Evolutionary conservation across 2,113 vertebrate species (phyloP).

Genomic region (Sisor rabdophorus): DNA sequence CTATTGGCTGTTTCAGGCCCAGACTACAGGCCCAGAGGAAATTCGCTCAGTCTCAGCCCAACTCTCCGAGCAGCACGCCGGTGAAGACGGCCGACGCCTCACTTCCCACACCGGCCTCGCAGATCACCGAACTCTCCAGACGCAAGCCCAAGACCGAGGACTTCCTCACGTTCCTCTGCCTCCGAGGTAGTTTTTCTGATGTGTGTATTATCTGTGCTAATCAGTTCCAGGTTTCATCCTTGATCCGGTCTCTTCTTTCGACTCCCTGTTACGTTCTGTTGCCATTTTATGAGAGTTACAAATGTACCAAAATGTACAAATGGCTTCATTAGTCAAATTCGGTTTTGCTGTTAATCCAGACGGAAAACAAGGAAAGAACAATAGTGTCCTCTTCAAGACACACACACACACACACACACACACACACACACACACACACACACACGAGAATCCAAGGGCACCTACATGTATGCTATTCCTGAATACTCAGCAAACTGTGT

Average conservation of each 20-base stretch:
- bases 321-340: constrained; percentile 12
- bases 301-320: neutral
- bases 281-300: neutral
- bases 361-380: constrained; percentile 13
- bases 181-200: constrained; percentile 78
- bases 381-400: neutral
- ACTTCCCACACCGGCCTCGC: constrained; percentile 81
- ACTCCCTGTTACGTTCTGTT: neutral
- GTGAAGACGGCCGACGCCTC: constrained; percentile 89
- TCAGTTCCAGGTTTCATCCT: neutral
- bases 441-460: too few relatives aligned
- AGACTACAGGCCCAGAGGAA: constrained; percentile 99
- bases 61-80: constrained; percentile 97
- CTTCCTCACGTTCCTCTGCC: constrained; percentile 99
- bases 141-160: constrained; percentile 99
- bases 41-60: constrained; percentile 98
- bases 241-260: neutral
- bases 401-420: neutral
- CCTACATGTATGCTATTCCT: too few relatives aligned
- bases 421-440: neutral
- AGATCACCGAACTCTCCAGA: constrained; percentile 94
- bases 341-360: constrained; percentile 59
- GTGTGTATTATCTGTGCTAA: neutral
- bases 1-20: constrained; percentile 70
- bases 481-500: too few relatives aligned